These are phyloP conservation scores for Trichomalopsis sarcophagae DNA, from an alignment of 1,140 invertebrate species.

Conservation along the genomic window DNA sequence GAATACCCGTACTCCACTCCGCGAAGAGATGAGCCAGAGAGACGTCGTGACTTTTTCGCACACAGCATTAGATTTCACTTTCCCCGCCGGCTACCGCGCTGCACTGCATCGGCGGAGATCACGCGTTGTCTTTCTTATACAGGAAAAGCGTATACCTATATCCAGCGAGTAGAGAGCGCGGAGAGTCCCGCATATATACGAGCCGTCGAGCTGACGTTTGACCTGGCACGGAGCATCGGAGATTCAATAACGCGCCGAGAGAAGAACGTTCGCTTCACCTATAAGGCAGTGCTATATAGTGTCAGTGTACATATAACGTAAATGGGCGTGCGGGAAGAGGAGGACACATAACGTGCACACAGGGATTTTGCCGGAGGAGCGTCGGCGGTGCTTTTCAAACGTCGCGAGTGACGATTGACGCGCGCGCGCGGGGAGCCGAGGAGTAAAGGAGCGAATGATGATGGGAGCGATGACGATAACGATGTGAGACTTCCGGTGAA, in stretches of 20 bases:
- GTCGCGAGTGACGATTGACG: not conserved
- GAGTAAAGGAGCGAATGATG: not conserved
- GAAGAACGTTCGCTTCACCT: not conserved
- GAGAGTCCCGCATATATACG: not conserved
- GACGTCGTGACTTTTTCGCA: not conserved
- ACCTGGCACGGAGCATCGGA: constrained; percentile 34
- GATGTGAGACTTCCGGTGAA: constrained; percentile 16
- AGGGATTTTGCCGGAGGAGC: not conserved
- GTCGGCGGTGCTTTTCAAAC: constrained; percentile 25
- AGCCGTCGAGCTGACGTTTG: constrained; percentile 37
- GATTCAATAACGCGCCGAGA: constrained; percentile 41
- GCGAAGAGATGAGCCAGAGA: not conserved
- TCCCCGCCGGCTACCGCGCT: not conserved
- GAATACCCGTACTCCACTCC: too few relatives aligned
- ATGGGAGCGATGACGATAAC: constrained; percentile 4
- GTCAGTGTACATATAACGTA: not conserved
- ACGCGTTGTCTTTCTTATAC: not conserved
- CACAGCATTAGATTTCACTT: not conserved
- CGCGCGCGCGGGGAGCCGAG: not conserved
- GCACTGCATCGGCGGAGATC: not conserved
- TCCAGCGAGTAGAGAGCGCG: too few relatives aligned
- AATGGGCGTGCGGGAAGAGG: not conserved
- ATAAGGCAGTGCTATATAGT: not conserved
- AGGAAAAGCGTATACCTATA: not conserved
- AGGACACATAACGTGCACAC: not conserved